phyloP scores from a whole-genome alignment of 2,797 vertebrate species.

The Threskiornis aethiopicus region DNA sequence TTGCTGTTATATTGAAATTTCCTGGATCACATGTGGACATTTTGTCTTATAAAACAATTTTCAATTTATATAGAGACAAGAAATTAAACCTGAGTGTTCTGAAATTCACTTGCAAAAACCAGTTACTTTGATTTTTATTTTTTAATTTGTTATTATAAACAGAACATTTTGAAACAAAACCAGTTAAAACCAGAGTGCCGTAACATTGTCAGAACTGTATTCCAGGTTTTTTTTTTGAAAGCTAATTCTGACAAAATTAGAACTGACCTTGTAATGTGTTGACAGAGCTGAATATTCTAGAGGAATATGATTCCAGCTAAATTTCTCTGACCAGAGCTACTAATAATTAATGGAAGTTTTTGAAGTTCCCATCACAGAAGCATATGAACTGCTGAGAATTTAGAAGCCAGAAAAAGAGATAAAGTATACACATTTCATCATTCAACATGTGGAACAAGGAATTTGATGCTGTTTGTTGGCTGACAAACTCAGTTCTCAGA shows the following conservation, averaged over 20 bases:
- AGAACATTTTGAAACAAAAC: not conserved
- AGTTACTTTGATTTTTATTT: not conserved
- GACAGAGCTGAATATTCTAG: not conserved
- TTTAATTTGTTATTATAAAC: not conserved
- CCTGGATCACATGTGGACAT: not conserved
- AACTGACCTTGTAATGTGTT: not conserved
- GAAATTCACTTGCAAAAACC: not conserved
- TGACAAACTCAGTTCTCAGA: slow-evolving; percentile 65
- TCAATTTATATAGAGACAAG: not conserved
- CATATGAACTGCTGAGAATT: slow-evolving; percentile 34
- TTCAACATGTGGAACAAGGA: slow-evolving; percentile 43
- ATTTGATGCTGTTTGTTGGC: slow-evolving; percentile 51
- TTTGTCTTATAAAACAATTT: not conserved
- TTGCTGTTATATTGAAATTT: not conserved
- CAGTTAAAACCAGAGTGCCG: not conserved
- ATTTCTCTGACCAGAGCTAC: not conserved
- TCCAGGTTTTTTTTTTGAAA: not conserved
- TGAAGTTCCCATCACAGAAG: slow-evolving; percentile 30
- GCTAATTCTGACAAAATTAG: not conserved
- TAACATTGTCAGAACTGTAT: not conserved
- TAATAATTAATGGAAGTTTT: slow-evolving; percentile 11
- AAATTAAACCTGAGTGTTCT: not conserved
- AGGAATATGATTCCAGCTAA: not conserved
- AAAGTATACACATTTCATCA: slow-evolving; percentile 25
- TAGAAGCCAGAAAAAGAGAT: slow-evolving; percentile 53